These are phyloP conservation scores for Spatulosminthurus flaviceps DNA, from an alignment of 2,888 invertebrate species.

Conservation along the genomic window DNA sequence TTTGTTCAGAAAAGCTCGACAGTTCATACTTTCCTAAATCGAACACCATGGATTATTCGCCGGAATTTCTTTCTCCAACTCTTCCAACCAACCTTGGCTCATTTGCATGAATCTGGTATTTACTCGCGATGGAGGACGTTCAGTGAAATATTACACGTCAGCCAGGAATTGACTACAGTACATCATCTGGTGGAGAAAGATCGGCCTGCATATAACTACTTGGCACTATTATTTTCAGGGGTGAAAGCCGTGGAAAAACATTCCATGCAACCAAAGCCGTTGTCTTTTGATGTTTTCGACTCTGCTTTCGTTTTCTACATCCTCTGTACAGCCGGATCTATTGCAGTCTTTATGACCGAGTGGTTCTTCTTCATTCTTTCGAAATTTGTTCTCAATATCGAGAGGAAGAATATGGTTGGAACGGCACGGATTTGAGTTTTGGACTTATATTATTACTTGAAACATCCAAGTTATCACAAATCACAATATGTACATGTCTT, in stretches of 20 bases:
- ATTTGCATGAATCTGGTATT: constrained; percentile 34
- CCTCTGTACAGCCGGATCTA: neutral
- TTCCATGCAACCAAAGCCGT: neutral
- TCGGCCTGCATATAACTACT: neutral
- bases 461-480: neutral
- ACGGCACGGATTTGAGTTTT: neutral
- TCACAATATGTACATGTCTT: too few species aligned
- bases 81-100: constrained; percentile 18
- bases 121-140: constrained; percentile 23
- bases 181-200: neutral
- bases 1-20: constrained; percentile 31
- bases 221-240: constrained; percentile 24
- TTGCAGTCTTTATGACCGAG: constrained; percentile 6
- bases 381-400: constrained; percentile 6
- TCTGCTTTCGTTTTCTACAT: constrained; percentile 37
- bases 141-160: neutral
- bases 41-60: constrained; percentile 16
- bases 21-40: constrained; percentile 31
- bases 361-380: constrained; percentile 29
- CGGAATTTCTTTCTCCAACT: constrained; percentile 25
- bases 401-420: constrained; percentile 20
- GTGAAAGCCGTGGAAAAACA: constrained; percentile 21
- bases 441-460: neutral
- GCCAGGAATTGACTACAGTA: neutral
- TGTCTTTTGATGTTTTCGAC: constrained; percentile 34